Evolutionary conservation across 2,113 vertebrate genomes (phyloP).

Genomic region (Rynchops niger): DNA sequence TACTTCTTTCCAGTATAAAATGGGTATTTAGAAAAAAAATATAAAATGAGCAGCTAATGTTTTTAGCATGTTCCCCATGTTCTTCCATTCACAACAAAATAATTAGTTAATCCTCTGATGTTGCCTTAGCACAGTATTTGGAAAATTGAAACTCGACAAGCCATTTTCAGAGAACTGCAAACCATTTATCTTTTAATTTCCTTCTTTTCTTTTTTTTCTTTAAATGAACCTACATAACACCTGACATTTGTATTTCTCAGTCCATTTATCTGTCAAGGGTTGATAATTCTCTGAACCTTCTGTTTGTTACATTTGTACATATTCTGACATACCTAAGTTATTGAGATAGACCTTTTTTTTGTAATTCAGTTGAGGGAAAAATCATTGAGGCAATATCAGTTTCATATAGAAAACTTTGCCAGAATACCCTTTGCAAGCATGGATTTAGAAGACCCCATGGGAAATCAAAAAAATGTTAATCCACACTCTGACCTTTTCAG

Average conservation of each 20-base stretch:
- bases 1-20: neutral
- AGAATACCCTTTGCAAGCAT: neutral
- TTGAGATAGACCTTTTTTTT: neutral
- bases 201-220: neutral
- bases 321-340: constrained; percentile 1
- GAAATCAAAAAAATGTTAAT: constrained; percentile 36
- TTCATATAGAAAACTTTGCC: neutral
- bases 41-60: neutral
- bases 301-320: neutral
- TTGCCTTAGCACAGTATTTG: constrained; percentile 28
- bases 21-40: neutral
- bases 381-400: neutral
- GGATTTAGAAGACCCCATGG: constrained; percentile 25
- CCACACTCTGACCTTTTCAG: constrained; percentile 50
- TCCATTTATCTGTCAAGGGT: neutral
- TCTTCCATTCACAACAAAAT: constrained; percentile 45
- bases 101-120: constrained; percentile 27
- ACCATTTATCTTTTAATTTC: constrained; percentile 25
- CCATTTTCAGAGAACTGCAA: constrained; percentile 32
- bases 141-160: constrained; percentile 25
- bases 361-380: neutral
- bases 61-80: neutral
- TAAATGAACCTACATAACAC: neutral
- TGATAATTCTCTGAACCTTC: neutral
- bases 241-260: constrained; percentile 18